Percentiles rank a stretch among this genome's conserved stretches.
Conservation (phyloP, 2,888 invertebrate genomes). For the Acheta domesticus region DNA sequence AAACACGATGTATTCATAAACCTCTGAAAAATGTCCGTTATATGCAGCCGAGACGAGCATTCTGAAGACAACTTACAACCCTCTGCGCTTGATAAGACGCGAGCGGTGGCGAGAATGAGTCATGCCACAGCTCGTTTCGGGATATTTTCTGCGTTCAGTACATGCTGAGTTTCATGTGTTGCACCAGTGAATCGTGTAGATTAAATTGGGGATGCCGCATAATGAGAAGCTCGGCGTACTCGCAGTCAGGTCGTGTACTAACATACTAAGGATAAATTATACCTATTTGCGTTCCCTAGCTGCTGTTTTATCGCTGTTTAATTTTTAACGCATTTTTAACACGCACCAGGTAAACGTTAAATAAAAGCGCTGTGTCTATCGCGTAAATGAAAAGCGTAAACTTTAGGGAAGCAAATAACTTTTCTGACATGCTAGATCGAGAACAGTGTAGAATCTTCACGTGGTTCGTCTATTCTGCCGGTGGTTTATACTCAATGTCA, state of each 20-base stretch:
- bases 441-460: neutral
- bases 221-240: neutral
- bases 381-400: neutral
- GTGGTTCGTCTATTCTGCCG: neutral
- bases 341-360: neutral
- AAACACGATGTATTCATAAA: too few species aligned
- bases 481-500: too few species aligned
- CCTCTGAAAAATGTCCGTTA: too few species aligned
- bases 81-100: too few species aligned
- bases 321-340: neutral
- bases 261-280: neutral
- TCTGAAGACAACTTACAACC: too few species aligned
- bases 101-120: too few species aligned
- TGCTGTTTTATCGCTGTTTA: neutral
- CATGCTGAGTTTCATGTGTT: neutral
- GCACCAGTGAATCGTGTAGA: neutral
- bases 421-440: neutral
- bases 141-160: too few species aligned
- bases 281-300: neutral
- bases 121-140: too few species aligned
- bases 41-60: too few species aligned
- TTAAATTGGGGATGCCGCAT: neutral
- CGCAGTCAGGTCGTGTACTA: neutral
- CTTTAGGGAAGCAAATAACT: slow-evolving; percentile 4
- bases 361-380: neutral